These are phyloP conservation scores for Nephrotoma appendiculata DNA, from an alignment of 2,888 invertebrate genomes.

Conservation along the genomic window DNA sequence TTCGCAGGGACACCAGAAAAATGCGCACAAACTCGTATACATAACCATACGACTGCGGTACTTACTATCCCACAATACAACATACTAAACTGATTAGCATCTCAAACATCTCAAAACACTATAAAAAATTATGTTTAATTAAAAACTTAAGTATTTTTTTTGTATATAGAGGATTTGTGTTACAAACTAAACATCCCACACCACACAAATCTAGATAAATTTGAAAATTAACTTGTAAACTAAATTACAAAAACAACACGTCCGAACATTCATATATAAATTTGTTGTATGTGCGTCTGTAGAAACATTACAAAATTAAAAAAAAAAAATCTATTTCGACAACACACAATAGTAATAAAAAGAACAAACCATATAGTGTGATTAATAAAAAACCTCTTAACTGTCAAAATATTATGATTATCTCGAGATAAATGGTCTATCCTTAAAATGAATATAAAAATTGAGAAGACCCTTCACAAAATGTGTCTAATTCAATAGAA, in stretches of 20 bases:
- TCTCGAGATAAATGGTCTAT: slow-evolving; percentile 1
- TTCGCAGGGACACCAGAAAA: too few relatives aligned
- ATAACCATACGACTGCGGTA: background rate
- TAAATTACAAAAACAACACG: background rate
- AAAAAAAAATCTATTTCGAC: background rate
- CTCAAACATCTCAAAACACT: background rate
- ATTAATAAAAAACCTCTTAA: background rate
- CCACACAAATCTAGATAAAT: background rate
- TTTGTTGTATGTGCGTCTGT: background rate
- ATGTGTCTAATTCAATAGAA: background rate
- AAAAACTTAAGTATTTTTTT: background rate
- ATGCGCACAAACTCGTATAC: too few relatives aligned
- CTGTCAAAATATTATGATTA: slow-evolving; percentile 4
- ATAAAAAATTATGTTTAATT: background rate
- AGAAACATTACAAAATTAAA: background rate
- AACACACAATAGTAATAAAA: background rate
- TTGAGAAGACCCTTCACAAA: background rate
- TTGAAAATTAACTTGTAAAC: background rate
- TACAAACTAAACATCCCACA: background rate
- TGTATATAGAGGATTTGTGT: background rate
- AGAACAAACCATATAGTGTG: background rate
- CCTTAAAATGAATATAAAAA: background rate
- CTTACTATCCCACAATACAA: background rate
- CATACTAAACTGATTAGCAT: background rate
- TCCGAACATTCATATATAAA: background rate